Evolutionary conservation across 2,888 invertebrate genomes (phyloP).

Genomic region (Acronicta psi): DNA sequence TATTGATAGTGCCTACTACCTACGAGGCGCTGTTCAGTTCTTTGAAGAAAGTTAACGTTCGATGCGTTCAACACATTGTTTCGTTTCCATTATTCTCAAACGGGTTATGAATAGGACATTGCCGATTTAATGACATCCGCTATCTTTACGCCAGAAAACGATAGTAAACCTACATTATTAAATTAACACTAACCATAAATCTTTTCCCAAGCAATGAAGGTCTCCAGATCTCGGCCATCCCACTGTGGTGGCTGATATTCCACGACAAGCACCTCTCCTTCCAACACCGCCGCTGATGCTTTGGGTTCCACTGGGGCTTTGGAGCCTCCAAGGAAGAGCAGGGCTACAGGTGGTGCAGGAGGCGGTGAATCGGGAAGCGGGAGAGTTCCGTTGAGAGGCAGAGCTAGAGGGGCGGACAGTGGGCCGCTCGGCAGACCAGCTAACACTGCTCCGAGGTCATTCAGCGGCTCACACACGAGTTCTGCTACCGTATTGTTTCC

Average conservation of each 20-base stretch:
- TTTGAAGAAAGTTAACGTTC: slow-evolving; percentile 43
- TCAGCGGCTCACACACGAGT: slow-evolving; percentile 81
- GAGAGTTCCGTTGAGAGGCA: slow-evolving; percentile 72
- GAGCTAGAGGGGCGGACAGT: slow-evolving; percentile 71
- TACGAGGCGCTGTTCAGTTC: slow-evolving; percentile 23
- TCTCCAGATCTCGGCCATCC: slow-evolving; percentile 87
- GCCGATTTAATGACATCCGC: slow-evolving; percentile 21
- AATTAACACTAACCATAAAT: slow-evolving; percentile 77
- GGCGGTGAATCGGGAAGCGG: slow-evolving; percentile 71
- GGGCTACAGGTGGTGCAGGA: slow-evolving; percentile 76
- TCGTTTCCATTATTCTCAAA: slow-evolving; percentile 4
- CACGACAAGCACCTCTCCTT: slow-evolving; percentile 90
- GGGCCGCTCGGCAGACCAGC: slow-evolving; percentile 81
- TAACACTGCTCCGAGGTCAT: slow-evolving; percentile 80
- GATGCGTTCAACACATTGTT: slow-evolving; percentile 25
- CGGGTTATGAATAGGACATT: slow-evolving; percentile 17
- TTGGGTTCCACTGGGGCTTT: slow-evolving; percentile 90
- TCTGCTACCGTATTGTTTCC: slow-evolving; percentile 83
- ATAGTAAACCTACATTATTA: slow-evolving; percentile 7
- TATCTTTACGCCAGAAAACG: slow-evolving; percentile 14
- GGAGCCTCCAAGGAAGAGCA: slow-evolving; percentile 90
- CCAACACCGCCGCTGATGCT: slow-evolving; percentile 88
- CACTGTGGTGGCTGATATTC: slow-evolving; percentile 88
- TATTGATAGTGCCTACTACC: slow-evolving; percentile 64
- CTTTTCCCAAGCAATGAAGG: slow-evolving; percentile 85